Evolutionary conservation across 2,113 vertebrate genomes (phyloP).

Genomic region (Perca fluviatilis): DNA sequence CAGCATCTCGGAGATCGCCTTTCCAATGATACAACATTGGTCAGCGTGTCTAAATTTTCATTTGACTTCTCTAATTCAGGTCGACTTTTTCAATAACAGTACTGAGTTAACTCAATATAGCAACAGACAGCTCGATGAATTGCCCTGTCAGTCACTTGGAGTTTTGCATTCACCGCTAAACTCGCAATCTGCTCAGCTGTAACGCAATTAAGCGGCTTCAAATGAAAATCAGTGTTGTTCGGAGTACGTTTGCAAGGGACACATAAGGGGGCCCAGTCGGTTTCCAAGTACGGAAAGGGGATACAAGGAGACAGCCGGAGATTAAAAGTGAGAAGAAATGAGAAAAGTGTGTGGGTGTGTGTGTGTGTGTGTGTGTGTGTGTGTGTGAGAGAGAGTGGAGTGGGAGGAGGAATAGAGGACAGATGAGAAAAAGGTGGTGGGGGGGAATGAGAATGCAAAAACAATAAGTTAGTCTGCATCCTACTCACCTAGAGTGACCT

Average conservation of each 20-base stretch:
- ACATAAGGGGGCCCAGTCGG: constrained; percentile 53
- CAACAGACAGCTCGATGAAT: constrained; percentile 83
- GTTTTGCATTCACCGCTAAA: constrained; percentile 74
- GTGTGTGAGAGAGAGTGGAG: no score
- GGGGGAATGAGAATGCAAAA: constrained; percentile 6
- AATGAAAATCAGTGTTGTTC: constrained; percentile 82
- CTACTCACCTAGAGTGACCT: constrained; percentile 93
- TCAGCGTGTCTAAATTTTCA: constrained; percentile 74
- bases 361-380: background rate
- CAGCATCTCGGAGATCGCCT: constrained; percentile 29
- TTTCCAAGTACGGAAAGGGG: constrained; percentile 26
- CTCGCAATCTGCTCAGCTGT: constrained; percentile 80
- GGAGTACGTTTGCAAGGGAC: constrained; percentile 77
- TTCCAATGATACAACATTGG: constrained; percentile 39
- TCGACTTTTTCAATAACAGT: constrained; percentile 84
- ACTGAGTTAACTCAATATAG: constrained; percentile 83
- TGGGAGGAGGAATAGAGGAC: background rate
- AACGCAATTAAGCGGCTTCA: constrained; percentile 82
- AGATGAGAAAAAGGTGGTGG: constrained; percentile 12
- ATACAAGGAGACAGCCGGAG: constrained; percentile 44
- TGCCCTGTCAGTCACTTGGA: constrained; percentile 81
- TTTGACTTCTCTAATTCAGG: constrained; percentile 80
- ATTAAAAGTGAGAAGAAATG: constrained; percentile 42
- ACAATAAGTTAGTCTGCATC: background rate
- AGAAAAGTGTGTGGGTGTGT: constrained; percentile 20